Base-by-base conservation (phyloP, 2,888 invertebrate species). In the Leucophenga montana region DNA sequence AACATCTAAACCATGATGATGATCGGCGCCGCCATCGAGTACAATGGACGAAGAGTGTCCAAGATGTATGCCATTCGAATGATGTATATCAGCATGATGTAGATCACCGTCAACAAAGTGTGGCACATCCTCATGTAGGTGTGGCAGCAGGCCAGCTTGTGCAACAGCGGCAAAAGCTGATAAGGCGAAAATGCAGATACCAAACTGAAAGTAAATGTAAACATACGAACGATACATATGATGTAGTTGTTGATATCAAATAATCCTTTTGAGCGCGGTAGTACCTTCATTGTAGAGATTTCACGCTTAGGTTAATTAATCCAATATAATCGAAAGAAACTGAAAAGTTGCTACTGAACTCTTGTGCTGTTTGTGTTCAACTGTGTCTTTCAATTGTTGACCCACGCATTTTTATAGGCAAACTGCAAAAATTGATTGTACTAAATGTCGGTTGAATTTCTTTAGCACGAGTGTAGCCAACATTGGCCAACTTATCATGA, bases 211-310 rank as follows among this genome's bases (percentile, higher is more conserved):
- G 57, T 66, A 18, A 22, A 50, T 39, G 14, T n/a, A 13, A 14
- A 8, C 27, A 53, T 13, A 8, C 14, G n/a, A 59, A 39, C 20
- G 14, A 20, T 18, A 48, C 48, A 18, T 39, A 33, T 67, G 57
- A 57, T 64, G 48, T 16, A 18, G 56, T 46, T 44, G 54, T 66
- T 44, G 54, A 4, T 31, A 33, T 27, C 39, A 0, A 16, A 27
- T 5, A 56, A 22, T 9, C 50, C 4, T 13, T 56, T 11, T 11
- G 61, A n/a, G 33, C 33, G 4, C 0, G 9, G n/a, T 14, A 8
- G 76, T 75, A 88, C 87, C 87, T 87, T 87, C 87, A 87, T 87
- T 85, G 66, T 73, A 73, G 84, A 78, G 85, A 87, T 87, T 86
- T 85, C 85, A 78, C 75, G 77, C 85, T 86, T 87, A 75, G 72